Evolutionary conservation across 2,797 vertebrate genomes (phyloP).

Genomic region (Bovichtus diacanthus): DNA sequence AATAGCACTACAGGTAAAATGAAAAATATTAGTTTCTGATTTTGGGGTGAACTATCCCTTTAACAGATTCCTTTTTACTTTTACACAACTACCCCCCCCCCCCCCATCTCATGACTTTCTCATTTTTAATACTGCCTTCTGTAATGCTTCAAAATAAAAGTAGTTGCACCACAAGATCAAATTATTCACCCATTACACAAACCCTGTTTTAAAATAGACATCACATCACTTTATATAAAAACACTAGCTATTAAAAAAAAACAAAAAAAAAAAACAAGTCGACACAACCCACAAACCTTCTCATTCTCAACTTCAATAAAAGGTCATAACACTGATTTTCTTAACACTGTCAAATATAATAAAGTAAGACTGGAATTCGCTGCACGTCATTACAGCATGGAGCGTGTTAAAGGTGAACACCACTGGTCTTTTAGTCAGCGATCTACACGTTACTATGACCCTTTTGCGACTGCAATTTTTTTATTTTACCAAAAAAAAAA

Average conservation of each 20-base stretch:
- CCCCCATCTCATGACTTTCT: conserved; percentile 4
- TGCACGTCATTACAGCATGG: conserved; percentile 49
- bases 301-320: conserved; percentile 38
- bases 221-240: conserved; percentile 76
- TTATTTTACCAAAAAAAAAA: conserved; percentile 24
- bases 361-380: conserved; percentile 52
- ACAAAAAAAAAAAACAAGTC: conserved; percentile 43
- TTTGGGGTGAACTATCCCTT: too few relatives aligned
- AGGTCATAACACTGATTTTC: conserved; percentile 64
- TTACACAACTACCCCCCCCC: conserved; percentile 15
- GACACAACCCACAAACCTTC: conserved; percentile 47
- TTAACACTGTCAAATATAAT: conserved; percentile 52
- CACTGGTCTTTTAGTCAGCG: conserved; percentile 42
- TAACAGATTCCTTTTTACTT: conserved; percentile 8
- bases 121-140: conserved; percentile 59
- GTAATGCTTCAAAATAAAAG: conserved; percentile 53
- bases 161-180: conserved; percentile 38
- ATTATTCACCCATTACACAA: conserved; percentile 49
- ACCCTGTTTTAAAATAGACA: conserved; percentile 62
- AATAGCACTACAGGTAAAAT: too few relatives aligned
- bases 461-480: conserved; percentile 22
- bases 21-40: too few relatives aligned
- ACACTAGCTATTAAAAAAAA: conserved; percentile 63
- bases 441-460: conserved; percentile 58
- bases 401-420: conserved; percentile 41